Conservation (phyloP, 35 echinoderm and acorn worm genomes). For the Lytechinus variegatus region DNA sequence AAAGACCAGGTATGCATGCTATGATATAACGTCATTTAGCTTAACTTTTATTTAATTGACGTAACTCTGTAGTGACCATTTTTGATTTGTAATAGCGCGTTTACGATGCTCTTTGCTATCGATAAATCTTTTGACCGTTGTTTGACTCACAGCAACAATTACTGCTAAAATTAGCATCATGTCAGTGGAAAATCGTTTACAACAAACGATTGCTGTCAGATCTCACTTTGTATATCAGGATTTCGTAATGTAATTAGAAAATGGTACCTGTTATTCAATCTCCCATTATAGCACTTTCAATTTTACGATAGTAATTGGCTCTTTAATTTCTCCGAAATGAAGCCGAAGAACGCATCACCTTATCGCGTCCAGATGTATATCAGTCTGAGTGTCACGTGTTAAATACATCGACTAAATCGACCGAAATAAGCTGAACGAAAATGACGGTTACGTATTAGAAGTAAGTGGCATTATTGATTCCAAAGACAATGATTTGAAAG, state of each 20-base stretch:
- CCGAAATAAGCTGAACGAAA: neutral
- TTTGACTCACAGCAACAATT: neutral
- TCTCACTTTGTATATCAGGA: neutral
- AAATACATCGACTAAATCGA: neutral
- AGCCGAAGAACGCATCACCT: neutral
- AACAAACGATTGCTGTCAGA: neutral
- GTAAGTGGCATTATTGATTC: neutral
- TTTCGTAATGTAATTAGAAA: neutral
- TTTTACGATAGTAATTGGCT: neutral
- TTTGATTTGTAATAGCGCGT: too few relatives aligned
- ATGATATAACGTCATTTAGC: too few relatives aligned
- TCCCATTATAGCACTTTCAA: neutral
- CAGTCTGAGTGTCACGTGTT: neutral
- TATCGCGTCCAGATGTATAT: neutral
- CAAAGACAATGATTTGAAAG: neutral
- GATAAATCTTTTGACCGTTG: neutral
- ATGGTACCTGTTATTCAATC: neutral
- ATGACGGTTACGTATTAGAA: neutral
- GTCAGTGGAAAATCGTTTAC: neutral
- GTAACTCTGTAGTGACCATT: too few relatives aligned
- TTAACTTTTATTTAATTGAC: too few relatives aligned
- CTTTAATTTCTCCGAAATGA: neutral
- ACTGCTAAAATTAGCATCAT: neutral
- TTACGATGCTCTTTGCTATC: neutral
- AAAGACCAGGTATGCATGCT: too few relatives aligned